Conservation (phyloP, 2,797 vertebrate genomes). For the Enteromius trimaculatus region DNA sequence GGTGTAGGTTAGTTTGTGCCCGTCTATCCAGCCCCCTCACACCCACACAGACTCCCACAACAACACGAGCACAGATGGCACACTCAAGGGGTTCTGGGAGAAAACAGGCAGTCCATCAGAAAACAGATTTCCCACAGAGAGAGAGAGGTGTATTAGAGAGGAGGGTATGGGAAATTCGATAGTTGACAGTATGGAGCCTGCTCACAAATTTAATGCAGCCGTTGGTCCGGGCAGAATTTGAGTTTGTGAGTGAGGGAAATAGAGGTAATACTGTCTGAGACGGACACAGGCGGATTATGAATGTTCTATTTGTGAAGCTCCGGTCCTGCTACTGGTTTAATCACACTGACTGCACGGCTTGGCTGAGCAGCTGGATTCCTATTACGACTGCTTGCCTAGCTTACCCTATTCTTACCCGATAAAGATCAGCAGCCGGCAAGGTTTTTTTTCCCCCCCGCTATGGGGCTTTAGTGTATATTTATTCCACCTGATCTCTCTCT, state of each 20-base stretch:
- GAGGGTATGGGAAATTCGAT: constrained; percentile 12
- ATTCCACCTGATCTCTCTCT: constrained; percentile 39
- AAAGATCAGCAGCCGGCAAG: constrained; percentile 18
- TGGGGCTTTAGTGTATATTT: constrained; percentile 1
- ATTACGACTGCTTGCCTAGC: constrained; percentile 42
- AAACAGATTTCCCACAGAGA: constrained; percentile 52
- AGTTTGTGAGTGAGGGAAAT: not conserved
- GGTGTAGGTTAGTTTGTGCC: constrained; percentile 44
- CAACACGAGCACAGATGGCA: constrained; percentile 53
- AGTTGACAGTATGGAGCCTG: constrained; percentile 9
- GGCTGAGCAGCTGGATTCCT: constrained; percentile 48
- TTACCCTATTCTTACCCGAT: constrained; percentile 36
- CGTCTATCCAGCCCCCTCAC: constrained; percentile 28
- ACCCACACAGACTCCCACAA: constrained; percentile 47
- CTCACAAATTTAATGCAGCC: constrained; percentile 34
- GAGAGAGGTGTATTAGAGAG: constrained; percentile 24
- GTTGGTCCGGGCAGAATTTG: constrained; percentile 17
- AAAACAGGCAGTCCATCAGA: constrained; percentile 45
- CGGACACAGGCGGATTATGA: constrained; percentile 23
- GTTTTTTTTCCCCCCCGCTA: not conserved
- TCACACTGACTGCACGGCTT: constrained; percentile 48
- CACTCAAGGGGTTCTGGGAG: constrained; percentile 43
- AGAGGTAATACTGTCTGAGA: constrained; percentile 22
- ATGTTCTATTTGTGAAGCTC: constrained; percentile 51
- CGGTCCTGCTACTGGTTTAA: constrained; percentile 36